These are phyloP conservation scores for Nannoperca australis DNA, from an alignment of 2,797 vertebrate species.

Conservation along the genomic window DNA sequence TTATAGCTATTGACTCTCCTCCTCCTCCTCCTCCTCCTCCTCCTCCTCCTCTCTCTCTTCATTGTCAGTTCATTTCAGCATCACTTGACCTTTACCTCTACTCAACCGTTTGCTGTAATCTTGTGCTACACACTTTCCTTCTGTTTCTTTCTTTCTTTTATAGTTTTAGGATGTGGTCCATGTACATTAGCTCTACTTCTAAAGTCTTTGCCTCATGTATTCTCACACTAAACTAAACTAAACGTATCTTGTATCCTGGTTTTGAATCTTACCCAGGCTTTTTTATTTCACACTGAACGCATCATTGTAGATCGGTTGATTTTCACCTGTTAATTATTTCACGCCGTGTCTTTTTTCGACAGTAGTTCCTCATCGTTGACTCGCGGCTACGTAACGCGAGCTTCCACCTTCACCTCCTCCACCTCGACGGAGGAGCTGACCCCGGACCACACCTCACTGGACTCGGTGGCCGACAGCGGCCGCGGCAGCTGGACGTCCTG, in stretches of 20 bases:
- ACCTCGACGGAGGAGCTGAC: slow-evolving; percentile 91
- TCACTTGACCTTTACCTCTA: not conserved
- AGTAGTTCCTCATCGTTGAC: slow-evolving; percentile 67
- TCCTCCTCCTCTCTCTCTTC: not conserved
- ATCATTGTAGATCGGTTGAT: not conserved
- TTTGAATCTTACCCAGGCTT: not conserved
- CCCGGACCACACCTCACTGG: slow-evolving; percentile 87
- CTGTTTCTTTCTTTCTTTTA: not conserved
- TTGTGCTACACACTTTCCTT: not conserved
- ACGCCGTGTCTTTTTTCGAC: not conserved
- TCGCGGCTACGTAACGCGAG: slow-evolving; percentile 81
- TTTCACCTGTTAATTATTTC: not conserved
- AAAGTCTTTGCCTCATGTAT: not conserved
- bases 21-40: not conserved
- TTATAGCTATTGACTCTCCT: slow-evolving; percentile 23
- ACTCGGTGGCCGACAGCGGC: slow-evolving; percentile 92
- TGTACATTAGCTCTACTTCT: too few relatives aligned
- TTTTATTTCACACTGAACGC: not conserved
- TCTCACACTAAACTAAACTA: not conserved
- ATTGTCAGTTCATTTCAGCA: not conserved
- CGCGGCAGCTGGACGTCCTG: slow-evolving; percentile 98
- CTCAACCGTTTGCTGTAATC: not conserved
- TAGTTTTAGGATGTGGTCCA: not conserved
- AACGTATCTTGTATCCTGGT: not conserved
- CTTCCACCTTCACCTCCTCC: slow-evolving; percentile 87